Evolutionary conservation across 2,797 vertebrate species (phyloP), one percentile per base, ranked within the genome.

Genomic region (Alectoris magna): DNA sequence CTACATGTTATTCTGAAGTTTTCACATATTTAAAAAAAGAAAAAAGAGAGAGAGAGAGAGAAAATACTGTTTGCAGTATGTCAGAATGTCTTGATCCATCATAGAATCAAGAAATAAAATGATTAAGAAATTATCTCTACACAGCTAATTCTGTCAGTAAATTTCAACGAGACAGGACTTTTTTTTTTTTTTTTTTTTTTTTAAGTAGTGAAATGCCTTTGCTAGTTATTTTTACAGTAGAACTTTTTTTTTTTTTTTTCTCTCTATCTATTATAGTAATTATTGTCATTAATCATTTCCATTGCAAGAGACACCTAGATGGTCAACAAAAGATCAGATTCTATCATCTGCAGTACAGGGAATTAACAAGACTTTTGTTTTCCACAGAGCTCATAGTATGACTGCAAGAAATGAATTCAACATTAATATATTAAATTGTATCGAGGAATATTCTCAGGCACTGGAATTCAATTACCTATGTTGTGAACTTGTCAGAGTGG

Each of bases 121-220:
- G 3, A 6, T 39, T 1, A 3, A 41, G n/a, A 67, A 22, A 0
- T 5, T 13, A 5, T 14, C 17, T 43, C 14, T n/a, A 36, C n/a
- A 78, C 38, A 31, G 2, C 5, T 19, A 46, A 22, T 62, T 34
- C 11, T 43, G 26, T 8, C 6, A 49, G 2, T 38, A 18, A 83
- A 58, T 6, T 23, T 62, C 7, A 49, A 53, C 51, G 63, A 75
- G 7, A 23, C 2, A 31, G 5, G 0, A 55, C 22, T 6, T 48
- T 44, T 48, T 46, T 43, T 48, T 67, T 48, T 46, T 43, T 48
- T 67, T 34, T 34, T 34, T 34, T 34, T 34, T 34, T 9, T 63
- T 9, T 63, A 14, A 55, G 1, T 26, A 53, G 3, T 43, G 64
- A 1, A 71, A 68, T 18, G 22, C n/a, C 11, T 74, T 2, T 10